phyloP scores from a whole-genome alignment of 2,888 invertebrate species.

The Polymixis flavicincta region DNA sequence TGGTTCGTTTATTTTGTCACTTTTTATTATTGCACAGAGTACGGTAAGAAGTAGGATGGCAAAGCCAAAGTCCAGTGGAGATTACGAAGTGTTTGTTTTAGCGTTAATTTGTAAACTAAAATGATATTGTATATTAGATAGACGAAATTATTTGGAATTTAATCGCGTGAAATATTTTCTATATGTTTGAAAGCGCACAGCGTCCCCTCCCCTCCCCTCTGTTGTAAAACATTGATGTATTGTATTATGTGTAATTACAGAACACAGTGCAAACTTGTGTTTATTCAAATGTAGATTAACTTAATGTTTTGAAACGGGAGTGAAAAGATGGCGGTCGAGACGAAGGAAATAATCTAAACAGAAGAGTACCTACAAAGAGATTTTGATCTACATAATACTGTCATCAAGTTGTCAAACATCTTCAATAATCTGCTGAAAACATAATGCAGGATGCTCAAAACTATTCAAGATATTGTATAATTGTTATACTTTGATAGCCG shows the following conservation, averaged over 20 bases:
- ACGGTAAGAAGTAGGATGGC: slow-evolving; percentile 68
- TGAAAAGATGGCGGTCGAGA: slow-evolving; percentile 30
- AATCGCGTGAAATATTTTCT: slow-evolving; percentile 55
- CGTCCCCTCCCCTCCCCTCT: slow-evolving; percentile 55
- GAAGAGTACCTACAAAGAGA: neutral
- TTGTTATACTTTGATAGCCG: slow-evolving; percentile 4
- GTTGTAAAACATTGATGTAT: slow-evolving; percentile 43
- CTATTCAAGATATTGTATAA: slow-evolving; percentile 4
- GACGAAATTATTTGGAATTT: slow-evolving; percentile 74
- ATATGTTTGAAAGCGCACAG: slow-evolving; percentile 70
- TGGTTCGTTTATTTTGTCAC: slow-evolving; percentile 65
- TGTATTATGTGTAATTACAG: slow-evolving; percentile 55
- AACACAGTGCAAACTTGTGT: slow-evolving; percentile 65
- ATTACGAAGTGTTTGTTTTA: slow-evolving; percentile 74
- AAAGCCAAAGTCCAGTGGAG: slow-evolving; percentile 78
- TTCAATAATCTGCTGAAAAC: slow-evolving; percentile 15
- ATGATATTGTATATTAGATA: slow-evolving; percentile 81
- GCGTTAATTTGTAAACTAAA: slow-evolving; percentile 77
- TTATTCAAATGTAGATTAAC: slow-evolving; percentile 68
- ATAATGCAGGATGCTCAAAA: slow-evolving; percentile 39
- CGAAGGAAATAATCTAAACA: neutral
- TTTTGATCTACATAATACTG: neutral
- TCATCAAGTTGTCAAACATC: neutral
- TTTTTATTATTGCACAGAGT: slow-evolving; percentile 75
- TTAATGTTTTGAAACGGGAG: slow-evolving; percentile 65